These are phyloP conservation scores for Caradrina kadenii DNA, from an alignment of 2,888 invertebrate species.

Conservation along the genomic window DNA sequence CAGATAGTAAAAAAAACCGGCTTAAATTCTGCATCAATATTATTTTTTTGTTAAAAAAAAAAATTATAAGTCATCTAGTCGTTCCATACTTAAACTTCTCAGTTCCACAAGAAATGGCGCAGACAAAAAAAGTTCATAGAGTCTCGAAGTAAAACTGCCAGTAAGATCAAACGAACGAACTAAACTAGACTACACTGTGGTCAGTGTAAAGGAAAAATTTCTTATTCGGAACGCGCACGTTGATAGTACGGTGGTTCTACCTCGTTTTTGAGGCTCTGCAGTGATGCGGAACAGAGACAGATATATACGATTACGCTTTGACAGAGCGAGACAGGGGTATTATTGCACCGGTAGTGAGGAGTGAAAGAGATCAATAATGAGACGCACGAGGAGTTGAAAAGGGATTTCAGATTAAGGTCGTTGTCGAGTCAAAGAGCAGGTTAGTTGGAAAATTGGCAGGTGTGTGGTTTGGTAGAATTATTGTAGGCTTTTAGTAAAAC, in stretches of 20 bases:
- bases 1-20: conserved; percentile 55
- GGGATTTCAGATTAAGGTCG: conserved; percentile 91
- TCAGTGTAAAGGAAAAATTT: conserved; percentile 81
- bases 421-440: conserved; percentile 88
- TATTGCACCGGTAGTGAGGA: conserved; percentile 91
- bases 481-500: background rate
- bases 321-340: conserved; percentile 76
- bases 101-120: conserved; percentile 58
- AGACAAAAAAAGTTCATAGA: conserved; percentile 53
- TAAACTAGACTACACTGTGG: conserved; percentile 76
- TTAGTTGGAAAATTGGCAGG: conserved; percentile 78
- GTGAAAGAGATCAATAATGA: conserved; percentile 91
- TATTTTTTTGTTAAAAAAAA: conserved; percentile 62
- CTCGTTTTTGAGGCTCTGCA: conserved; percentile 90
- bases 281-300: conserved; percentile 83
- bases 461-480: conserved; percentile 34
- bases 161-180: conserved; percentile 60
- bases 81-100: conserved; percentile 62
- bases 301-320: conserved; percentile 65
- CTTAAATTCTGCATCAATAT: conserved; percentile 45
- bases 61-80: conserved; percentile 64
- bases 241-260: conserved; percentile 85
- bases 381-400: conserved; percentile 90
- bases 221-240: conserved; percentile 84
- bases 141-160: conserved; percentile 64